Evolutionary conservation across 2,888 invertebrate species (phyloP).

Genomic region (Sinotaia quadrata): DNA sequence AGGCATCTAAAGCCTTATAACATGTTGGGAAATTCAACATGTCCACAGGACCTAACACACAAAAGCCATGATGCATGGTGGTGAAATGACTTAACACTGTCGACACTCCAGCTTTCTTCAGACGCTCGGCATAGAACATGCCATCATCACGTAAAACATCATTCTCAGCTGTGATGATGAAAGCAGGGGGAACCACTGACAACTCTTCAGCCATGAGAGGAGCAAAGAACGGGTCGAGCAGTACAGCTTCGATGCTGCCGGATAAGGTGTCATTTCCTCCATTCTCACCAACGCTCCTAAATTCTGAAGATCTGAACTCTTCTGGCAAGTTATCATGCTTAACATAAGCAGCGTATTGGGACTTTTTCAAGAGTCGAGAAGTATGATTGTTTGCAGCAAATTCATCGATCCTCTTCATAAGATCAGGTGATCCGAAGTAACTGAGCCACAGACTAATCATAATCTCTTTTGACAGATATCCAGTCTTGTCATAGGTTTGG

Average conservation of each 20-base stretch:
- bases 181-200: conserved; percentile 10
- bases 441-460: conserved; percentile 31
- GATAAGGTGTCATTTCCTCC: neutral
- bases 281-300: neutral
- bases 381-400: conserved; percentile 35
- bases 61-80: conserved; percentile 2
- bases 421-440: conserved; percentile 21
- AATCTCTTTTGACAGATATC: conserved; percentile 12
- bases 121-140: conserved; percentile 10
- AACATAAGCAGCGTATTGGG: conserved; percentile 13
- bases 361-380: conserved; percentile 25
- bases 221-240: conserved; percentile 6
- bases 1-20: neutral
- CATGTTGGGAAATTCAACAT: neutral
- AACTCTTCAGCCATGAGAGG: conserved; percentile 10
- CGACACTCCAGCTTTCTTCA: conserved; percentile 9
- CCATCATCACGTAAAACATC: conserved; percentile 7
- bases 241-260: neutral
- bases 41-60: neutral
- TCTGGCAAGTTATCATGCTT: neutral
- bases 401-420: neutral
- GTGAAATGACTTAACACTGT: neutral
- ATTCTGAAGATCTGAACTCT: neutral
- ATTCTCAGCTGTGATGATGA: conserved; percentile 4
- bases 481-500: conserved; percentile 34